Base-by-base conservation (phyloP, 2,797 vertebrate species). In the Orestias chungarensis region DNA sequence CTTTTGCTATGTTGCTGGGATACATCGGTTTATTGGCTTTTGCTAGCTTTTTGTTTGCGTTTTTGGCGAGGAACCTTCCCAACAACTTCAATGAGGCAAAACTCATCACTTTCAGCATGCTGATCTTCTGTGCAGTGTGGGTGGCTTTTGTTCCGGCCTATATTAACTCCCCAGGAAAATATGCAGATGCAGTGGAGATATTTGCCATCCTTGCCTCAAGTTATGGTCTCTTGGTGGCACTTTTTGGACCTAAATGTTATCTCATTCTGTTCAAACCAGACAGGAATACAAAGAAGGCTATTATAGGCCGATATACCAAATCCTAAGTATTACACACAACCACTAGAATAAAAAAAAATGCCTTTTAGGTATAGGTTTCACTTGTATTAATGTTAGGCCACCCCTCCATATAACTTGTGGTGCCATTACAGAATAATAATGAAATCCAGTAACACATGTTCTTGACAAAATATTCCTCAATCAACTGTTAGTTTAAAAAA, bases 151-250 rank as follows among this genome's bases (percentile, higher is more conserved):
- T 93, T 27, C 91, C 91, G 18, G 90, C 90, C 1, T 93, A 93
- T 62, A 66, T 94, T 29, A 94, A 81, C 80, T 94, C 92, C 10
- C 90, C 91, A 29, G 92, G 92, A 1, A 93, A 92, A 74, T 90
- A 90, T 70, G 90, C 91, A 65, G 91, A 91, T 20, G 91, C 89
- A 43, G 92, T 93, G 35, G 93, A 94, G 70, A 89, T 92, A 33
- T 94, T 93, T 86, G 92, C 92, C 31, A 93, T 93, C 49, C 79
- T 93, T 57, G 88, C 92, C 0, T 93, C 93, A 0, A 91, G 92
- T 65, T 90, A 80, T 82, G 85, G 92, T 1, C 78, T 93, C 1
- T 73, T 93, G 52, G 25, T 87, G 3, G 86, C 90, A 1, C 79
- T 94, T 72, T 94, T 94, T 83, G 85, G 89, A 10, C 91, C 91